phyloP scores from a whole-genome alignment of 2,888 invertebrate genomes.

The Netelia virgata region DNA sequence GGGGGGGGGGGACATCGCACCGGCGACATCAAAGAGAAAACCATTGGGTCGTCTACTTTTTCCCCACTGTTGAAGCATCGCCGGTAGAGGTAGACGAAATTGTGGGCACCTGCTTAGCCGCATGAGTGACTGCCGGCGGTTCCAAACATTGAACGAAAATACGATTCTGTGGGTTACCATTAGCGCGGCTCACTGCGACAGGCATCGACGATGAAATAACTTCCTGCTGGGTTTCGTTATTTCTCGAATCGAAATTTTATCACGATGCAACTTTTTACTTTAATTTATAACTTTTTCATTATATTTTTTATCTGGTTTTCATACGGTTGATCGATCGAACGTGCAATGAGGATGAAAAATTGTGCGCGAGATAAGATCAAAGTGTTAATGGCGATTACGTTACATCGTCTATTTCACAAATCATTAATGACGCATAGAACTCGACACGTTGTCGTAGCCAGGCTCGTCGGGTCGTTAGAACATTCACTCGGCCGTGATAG shows the following conservation, averaged over 20 bases:
- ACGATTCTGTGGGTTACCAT: constrained; percentile 55
- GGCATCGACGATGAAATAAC: constrained; percentile 25
- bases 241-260: neutral
- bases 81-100: constrained; percentile 18
- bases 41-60: constrained; percentile 13
- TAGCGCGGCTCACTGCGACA: constrained; percentile 58
- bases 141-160: constrained; percentile 62
- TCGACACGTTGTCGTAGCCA: constrained; percentile 47
- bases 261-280: neutral
- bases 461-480: constrained; percentile 79
- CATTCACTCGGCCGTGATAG: constrained; percentile 80
- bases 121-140: constrained; percentile 57
- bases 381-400: constrained; percentile 40
- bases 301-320: too few relatives aligned
- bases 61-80: neutral
- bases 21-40: constrained; percentile 63
- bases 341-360: neutral
- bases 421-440: constrained; percentile 76
- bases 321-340: neutral
- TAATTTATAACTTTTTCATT: neutral
- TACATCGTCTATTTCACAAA: constrained; percentile 75
- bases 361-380: constrained; percentile 18
- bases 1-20: constrained; percentile 24
- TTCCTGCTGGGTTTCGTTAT: constrained; percentile 9
- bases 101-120: constrained; percentile 58